Base-by-base conservation (phyloP, 2,888 invertebrate species). In the Bedellia somnulentella region DNA sequence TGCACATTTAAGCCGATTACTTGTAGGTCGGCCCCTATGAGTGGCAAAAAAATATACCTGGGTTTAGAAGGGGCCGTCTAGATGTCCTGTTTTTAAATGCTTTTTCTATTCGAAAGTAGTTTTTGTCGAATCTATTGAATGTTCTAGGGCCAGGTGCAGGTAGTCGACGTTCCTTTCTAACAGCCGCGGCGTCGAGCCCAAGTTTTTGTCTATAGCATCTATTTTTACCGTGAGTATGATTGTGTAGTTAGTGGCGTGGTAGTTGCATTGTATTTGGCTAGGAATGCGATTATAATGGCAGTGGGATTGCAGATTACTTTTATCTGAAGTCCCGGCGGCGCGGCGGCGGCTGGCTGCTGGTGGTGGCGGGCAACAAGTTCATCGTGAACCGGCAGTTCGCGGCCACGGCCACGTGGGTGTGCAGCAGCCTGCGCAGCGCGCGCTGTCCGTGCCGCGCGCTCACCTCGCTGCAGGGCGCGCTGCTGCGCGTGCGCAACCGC, bases 11-110 rank as follows among this genome's bases (percentile, higher is more conserved):
- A n/a, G n/a, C n/a, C n/a, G n/a, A n/a, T n/a, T n/a, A n/a, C n/a
- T n/a, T n/a, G n/a, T n/a, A n/a, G n/a, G n/a, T n/a, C n/a, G n/a
- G n/a, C n/a, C n/a, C n/a, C n/a, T n/a, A n/a, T n/a, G n/a, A n/a
- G n/a, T n/a, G n/a, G 36, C 24, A 34, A 18, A 52, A 44, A 57
- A 49, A 44, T 54, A 52, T 73, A 73, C 73, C 73, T 73, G 73
- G 57, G 32, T 45, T 66, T 62, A 52, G 60, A 64, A 64, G 50
- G 40, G 14, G 47, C 53, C 42, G 66, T 71, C 73, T 73, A 73
- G 73, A 71, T 70, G 60, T 61, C 67, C 70, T 73, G 68, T 56
- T 57, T 60, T 57, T 58, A 53, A 54, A 64, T 55, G 54, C 47
- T 55, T 55, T 62, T 66, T 64, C 61, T 63, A 60, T 58, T 57